phyloP scores from a whole-genome alignment of 2,888 invertebrate species.

The Hirtodrosophila duncani region DNA sequence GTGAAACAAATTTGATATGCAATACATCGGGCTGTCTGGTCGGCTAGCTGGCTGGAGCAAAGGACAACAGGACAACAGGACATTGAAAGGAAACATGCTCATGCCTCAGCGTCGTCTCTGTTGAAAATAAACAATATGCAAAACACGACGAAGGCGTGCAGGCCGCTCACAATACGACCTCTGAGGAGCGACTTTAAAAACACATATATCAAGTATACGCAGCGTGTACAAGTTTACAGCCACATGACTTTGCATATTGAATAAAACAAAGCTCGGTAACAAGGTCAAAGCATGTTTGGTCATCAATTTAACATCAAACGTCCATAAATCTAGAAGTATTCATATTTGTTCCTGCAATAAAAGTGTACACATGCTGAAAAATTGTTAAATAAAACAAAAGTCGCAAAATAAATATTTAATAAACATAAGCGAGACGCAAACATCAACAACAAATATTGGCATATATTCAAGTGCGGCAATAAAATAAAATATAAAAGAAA shows the following conservation, averaged over 20 bases:
- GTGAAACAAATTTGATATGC: constrained; percentile 62
- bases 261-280: constrained; percentile 21
- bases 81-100: constrained; percentile 8
- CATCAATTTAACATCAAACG: constrained; percentile 55
- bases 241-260: constrained; percentile 38
- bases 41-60: no score
- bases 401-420: constrained; percentile 59
- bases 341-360: constrained; percentile 8
- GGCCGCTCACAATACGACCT: neutral
- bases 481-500: constrained; percentile 6
- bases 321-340: constrained; percentile 41
- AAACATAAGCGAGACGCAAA: constrained; percentile 36
- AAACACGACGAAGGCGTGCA: constrained; percentile 46
- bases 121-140: constrained; percentile 66
- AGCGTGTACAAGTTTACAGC: constrained; percentile 17
- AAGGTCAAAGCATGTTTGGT: constrained; percentile 54
- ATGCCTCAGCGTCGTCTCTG: constrained; percentile 44
- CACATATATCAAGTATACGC: constrained; percentile 56
- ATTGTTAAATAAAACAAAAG: constrained; percentile 44
- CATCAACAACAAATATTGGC: constrained; percentile 40
- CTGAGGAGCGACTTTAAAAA: constrained; percentile 1
- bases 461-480: constrained; percentile 27
- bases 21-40: constrained; percentile 13
- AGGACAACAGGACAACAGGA: constrained; percentile 34
- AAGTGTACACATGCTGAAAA: constrained; percentile 18